phyloP scores from a whole-genome alignment of 2,888 invertebrate genomes.

The Drosophila algonquin region DNA sequence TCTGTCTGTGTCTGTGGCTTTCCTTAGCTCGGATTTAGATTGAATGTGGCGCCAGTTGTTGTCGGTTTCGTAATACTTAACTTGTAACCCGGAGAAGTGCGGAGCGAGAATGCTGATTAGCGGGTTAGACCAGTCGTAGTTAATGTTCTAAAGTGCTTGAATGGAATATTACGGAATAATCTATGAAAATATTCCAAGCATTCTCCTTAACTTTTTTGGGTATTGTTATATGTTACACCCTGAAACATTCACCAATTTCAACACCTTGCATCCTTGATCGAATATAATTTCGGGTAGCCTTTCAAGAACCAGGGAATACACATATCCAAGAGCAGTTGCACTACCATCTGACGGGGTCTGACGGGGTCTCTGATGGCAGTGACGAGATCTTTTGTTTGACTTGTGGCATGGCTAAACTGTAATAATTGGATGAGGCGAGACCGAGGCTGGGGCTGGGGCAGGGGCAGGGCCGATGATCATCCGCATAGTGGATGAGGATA shows the following conservation, averaged over 20 bases:
- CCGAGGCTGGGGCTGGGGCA: neutral
- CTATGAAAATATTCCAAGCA: neutral
- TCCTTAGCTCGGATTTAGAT: slow-evolving; percentile 46
- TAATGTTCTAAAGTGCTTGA: neutral
- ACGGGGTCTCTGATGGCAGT: slow-evolving; percentile 26
- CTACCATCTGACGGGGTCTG: slow-evolving; percentile 7
- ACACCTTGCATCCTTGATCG: slow-evolving; percentile 23
- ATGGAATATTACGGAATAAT: neutral
- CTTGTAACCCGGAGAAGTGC: neutral
- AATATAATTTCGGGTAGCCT: slow-evolving; percentile 13
- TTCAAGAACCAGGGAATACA: slow-evolving; percentile 3
- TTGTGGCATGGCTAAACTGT: slow-evolving; percentile 75
- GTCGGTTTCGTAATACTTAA: slow-evolving; percentile 23
- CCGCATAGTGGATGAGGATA: slow-evolving; percentile 24
- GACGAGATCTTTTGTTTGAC: slow-evolving; percentile 69
- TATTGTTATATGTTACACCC: too few species aligned
- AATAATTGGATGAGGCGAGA: slow-evolving; percentile 72
- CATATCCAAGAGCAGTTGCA: slow-evolving; percentile 21
- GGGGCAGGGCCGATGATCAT: slow-evolving; percentile 22
- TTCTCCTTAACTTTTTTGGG: neutral
- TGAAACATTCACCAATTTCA: too few species aligned
- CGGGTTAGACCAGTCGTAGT: slow-evolving; percentile 26
- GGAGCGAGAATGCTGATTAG: slow-evolving; percentile 22
- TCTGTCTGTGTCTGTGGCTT: slow-evolving; percentile 2
- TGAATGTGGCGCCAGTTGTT: slow-evolving; percentile 49